A percentile compares a stretch with the other conserved stretches of the same genome.
phyloP scores from a whole-genome alignment of 2,888 invertebrate species.

The Laothoe populi region DNA sequence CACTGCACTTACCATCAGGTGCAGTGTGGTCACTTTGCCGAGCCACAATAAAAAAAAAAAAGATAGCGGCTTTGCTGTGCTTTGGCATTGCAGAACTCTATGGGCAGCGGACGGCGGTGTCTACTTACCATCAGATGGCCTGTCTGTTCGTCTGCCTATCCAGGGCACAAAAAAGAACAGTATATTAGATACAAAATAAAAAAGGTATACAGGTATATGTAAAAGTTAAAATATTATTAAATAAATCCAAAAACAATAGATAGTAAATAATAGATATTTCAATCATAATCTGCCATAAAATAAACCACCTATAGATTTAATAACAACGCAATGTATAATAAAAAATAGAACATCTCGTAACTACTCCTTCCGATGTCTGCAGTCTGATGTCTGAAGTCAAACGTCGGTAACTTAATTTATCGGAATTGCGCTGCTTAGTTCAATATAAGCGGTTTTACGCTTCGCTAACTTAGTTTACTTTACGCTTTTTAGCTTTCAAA shows the following conservation, averaged over 20 bases:
- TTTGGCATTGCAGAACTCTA: no score
- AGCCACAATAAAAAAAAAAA: no score
- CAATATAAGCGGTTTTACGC: slow-evolving; percentile 53
- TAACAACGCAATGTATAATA: slow-evolving; percentile 9
- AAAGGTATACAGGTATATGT: neutral
- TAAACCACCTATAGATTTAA: neutral
- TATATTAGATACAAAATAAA: no score
- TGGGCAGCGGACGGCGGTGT: no score
- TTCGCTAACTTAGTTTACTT: slow-evolving; percentile 53
- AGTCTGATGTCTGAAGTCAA: slow-evolving; percentile 29
- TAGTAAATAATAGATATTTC: neutral
- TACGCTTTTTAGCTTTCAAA: slow-evolving; percentile 43
- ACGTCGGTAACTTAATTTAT: slow-evolving; percentile 53
- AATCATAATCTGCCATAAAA: neutral
- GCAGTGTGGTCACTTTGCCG: no score
- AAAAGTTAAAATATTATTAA: neutral
- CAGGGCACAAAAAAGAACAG: no score
- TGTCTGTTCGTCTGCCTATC: no score
- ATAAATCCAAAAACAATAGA: neutral
- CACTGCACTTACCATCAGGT: no score
- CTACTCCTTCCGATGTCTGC: slow-evolving; percentile 28
- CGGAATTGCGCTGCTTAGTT: slow-evolving; percentile 46
- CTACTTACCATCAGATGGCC: no score
- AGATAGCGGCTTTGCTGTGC: no score
- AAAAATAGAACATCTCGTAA: slow-evolving; percentile 26